phyloP scores from a whole-genome alignment of 2,888 invertebrate species.

The Drosophila setosimentum region DNA sequence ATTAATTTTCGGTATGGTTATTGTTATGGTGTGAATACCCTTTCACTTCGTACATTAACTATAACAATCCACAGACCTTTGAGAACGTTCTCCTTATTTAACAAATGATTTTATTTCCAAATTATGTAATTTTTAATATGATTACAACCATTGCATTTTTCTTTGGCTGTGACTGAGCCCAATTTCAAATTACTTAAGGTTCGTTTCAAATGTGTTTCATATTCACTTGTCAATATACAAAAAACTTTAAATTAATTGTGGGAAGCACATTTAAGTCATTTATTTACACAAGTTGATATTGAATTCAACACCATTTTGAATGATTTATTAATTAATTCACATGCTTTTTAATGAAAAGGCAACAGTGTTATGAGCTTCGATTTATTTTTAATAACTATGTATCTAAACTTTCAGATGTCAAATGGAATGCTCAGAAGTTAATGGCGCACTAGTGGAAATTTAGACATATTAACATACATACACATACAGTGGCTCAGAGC shows the following conservation, averaged over 20 bases:
- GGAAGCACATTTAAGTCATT: too few species aligned
- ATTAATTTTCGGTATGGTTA: conserved; percentile 47
- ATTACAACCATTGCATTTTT: not conserved
- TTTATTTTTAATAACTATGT: not conserved
- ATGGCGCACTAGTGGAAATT: conserved; percentile 23
- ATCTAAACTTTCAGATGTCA: conserved; percentile 2
- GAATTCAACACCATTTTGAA: not conserved
- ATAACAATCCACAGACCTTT: not conserved
- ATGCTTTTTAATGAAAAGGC: not conserved
- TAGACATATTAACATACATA: not conserved
- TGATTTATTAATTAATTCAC: not conserved
- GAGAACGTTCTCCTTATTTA: too few species aligned
- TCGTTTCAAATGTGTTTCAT: not conserved
- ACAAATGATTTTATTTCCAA: too few species aligned
- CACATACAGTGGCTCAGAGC: too few species aligned
- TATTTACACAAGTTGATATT: not conserved
- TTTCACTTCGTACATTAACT: not conserved
- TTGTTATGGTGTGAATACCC: conserved; percentile 26
- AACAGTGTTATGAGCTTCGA: conserved; percentile 8
- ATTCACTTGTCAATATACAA: too few species aligned
- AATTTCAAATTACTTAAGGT: not conserved
- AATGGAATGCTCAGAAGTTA: conserved; percentile 18
- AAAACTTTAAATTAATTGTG: too few species aligned
- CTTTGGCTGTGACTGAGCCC: accelerated
- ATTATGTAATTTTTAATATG: not conserved